Conservation (phyloP, 2,797 vertebrate genomes). For the Artibeus lituratus region DNA sequence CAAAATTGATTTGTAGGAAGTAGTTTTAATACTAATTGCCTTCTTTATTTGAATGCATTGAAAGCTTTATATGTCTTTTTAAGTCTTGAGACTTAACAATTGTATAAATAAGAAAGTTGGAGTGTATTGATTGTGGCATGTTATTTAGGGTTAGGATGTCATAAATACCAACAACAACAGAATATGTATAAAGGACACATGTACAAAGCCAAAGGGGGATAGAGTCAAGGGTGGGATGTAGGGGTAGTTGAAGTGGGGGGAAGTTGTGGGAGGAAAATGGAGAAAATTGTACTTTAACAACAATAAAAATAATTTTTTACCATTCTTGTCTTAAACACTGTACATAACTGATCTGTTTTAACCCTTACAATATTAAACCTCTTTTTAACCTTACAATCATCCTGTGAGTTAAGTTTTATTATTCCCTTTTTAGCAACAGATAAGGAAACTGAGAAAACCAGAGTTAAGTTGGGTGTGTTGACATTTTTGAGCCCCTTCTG, state of each 20-base stretch:
- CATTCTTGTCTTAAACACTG: not conserved
- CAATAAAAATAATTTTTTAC: not conserved
- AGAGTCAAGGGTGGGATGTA: too few species aligned
- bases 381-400: not conserved
- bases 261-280: too few species aligned
- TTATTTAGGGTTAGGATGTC: not conserved
- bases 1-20: not conserved
- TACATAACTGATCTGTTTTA: not conserved
- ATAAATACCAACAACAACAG: not conserved
- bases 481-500: conserved; percentile 16
- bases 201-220: too few species aligned
- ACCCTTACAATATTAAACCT: not conserved
- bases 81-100: not conserved
- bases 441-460: not conserved
- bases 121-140: not conserved
- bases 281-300: too few species aligned
- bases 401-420: not conserved
- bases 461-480: not conserved
- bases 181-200: too few species aligned
- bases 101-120: not conserved
- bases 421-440: not conserved
- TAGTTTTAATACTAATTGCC: not conserved
- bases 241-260: too few species aligned
- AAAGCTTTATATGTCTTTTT: conserved; percentile 24
- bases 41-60: not conserved